Conservation (phyloP, 2,797 vertebrate species). For the Epinephelus coioides region DNA sequence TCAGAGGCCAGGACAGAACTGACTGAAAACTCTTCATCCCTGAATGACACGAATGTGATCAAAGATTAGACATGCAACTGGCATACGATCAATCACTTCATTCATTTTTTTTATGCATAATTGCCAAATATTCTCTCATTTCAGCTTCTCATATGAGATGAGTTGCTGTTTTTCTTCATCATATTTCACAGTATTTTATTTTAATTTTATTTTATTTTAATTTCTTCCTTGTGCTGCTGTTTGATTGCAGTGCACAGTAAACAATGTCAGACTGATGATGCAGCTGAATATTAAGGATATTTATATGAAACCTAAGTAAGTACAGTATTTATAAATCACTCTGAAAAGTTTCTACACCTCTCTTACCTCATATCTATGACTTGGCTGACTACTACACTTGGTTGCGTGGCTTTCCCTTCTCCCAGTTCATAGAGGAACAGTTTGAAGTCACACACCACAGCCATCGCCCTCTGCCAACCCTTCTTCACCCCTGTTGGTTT, state of each 20-base stretch:
- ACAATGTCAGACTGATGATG: not conserved
- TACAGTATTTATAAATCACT: not conserved
- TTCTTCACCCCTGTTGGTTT: slow-evolving; percentile 99
- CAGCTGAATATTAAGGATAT: not conserved
- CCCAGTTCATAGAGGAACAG: slow-evolving; percentile 96
- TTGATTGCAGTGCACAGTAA: not conserved
- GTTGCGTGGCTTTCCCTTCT: slow-evolving; percentile 94
- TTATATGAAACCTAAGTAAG: not conserved
- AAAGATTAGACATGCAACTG: slow-evolving; percentile 1
- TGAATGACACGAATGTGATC: slow-evolving; percentile 64
- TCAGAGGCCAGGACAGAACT: slow-evolving; percentile 97
- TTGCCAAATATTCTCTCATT: not conserved
- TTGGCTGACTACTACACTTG: slow-evolving; percentile 94
- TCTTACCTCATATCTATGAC: slow-evolving; percentile 99
- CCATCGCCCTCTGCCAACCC: slow-evolving; percentile 96
- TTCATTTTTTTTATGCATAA: not conserved
- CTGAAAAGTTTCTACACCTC: not conserved
- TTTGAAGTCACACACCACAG: slow-evolving; percentile 98
- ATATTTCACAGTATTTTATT: not conserved
- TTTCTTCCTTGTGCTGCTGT: not conserved
- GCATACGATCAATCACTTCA: not conserved
- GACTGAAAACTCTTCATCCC: slow-evolving; percentile 99
- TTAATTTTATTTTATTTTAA: no score
- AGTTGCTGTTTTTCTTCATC: not conserved
- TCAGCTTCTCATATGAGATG: not conserved